phyloP scores from a whole-genome alignment of 2,113 vertebrate species.

The Caloenas nicobarica region DNA sequence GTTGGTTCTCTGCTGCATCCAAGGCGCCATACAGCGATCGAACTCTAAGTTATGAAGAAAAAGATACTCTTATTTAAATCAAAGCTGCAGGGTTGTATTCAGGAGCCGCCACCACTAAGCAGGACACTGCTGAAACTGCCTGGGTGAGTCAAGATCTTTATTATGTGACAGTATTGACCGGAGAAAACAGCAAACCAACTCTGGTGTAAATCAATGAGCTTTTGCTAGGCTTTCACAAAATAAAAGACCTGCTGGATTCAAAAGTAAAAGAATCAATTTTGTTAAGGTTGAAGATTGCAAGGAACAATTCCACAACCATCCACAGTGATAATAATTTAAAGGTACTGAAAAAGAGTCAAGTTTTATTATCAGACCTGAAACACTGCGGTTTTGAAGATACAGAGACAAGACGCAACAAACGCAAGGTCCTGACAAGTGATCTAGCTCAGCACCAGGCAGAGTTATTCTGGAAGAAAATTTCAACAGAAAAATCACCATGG shows the following conservation, averaged over 20 bases:
- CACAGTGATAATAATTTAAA: neutral
- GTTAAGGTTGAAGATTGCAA: neutral
- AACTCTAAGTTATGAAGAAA: neutral
- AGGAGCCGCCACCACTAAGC: neutral
- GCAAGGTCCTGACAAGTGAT: neutral
- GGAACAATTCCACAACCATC: neutral
- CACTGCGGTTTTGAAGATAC: neutral
- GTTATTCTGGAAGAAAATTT: neutral
- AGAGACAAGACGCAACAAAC: neutral
- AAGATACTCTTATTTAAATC: neutral
- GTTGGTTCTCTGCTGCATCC: neutral
- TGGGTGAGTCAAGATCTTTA: constrained; percentile 44
- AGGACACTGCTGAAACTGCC: neutral
- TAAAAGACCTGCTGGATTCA: constrained; percentile 55
- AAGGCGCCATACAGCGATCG: neutral
- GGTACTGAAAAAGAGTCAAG: neutral
- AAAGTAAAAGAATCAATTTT: constrained; percentile 65
- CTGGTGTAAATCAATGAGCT: constrained; percentile 51
- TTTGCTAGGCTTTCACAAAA: constrained; percentile 62
- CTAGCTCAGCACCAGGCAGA: neutral
- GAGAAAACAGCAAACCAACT: constrained; percentile 53
- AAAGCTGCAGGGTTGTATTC: neutral
- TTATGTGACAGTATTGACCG: constrained; percentile 60
- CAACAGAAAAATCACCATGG: neutral
- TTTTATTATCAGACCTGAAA: neutral